Evolutionary conservation across 2,888 invertebrate species (phyloP).

Genomic region (Thymelicus sylvestris): DNA sequence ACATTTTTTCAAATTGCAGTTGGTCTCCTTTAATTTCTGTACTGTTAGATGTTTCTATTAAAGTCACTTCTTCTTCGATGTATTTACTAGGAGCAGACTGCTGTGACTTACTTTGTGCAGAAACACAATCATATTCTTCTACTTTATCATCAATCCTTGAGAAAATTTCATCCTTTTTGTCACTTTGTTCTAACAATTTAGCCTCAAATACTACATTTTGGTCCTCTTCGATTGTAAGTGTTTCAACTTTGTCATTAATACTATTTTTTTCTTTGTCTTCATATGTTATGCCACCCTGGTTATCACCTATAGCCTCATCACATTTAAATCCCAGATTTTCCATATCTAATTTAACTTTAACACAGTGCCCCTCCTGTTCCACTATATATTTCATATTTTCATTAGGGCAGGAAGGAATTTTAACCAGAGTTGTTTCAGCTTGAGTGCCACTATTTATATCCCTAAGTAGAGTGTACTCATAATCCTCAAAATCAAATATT

Average conservation of each 20-base stretch:
- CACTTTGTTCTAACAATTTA: background rate
- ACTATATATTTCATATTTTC: background rate
- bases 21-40: background rate
- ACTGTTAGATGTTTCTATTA: background rate
- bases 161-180: background rate
- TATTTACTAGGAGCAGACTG: background rate
- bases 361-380: background rate
- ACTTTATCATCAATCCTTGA: background rate
- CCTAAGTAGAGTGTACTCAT: background rate
- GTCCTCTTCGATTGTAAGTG: background rate
- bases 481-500: background rate
- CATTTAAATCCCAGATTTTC: background rate
- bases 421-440: background rate
- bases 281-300: background rate
- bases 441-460: background rate
- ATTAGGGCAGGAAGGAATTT: background rate
- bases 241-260: slow-evolving; percentile 1
- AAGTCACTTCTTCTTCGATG: background rate
- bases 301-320: background rate
- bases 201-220: background rate
- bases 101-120: background rate
- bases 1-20: slow-evolving; percentile 43
- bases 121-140: background rate
- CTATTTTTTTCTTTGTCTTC: background rate
- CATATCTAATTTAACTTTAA: background rate